Evolutionary conservation across 2,113 vertebrate genomes (phyloP), one percentile per base, ranked within the genome.

Genomic region (Ellobius talpinus): DNA sequence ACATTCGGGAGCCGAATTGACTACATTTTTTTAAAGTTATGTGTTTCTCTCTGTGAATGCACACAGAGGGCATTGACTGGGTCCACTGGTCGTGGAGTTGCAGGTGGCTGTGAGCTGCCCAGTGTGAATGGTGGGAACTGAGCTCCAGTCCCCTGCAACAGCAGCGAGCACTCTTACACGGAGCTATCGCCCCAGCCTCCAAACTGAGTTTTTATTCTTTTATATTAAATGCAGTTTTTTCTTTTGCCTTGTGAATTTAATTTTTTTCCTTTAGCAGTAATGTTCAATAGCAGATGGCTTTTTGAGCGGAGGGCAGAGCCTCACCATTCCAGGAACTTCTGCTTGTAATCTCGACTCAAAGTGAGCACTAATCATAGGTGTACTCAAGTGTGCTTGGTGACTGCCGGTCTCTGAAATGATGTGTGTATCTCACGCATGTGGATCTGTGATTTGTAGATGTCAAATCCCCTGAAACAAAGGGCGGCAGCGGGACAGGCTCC

Each of bases 1-100:
- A 86, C 47, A 95, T 91, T 95, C 31, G 86, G 78, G 72, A 94
- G 42, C 81, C 74, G 92, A 92, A 93, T n/a, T 91, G 52, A 96
- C 89, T 87, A 16, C 13, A 11, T 17, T 63, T 63, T 39, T 39
- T 65, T 31, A 19, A 66, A 47, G 24, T 47, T 70, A 50, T n/a
- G 12, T 87, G 33, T n/a, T 24, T 52, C 33, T 72, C 19, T 70
- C 13, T 52, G 3, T 70, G 31, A 10, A n/a, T 3, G 21, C 10
- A 52, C 47, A 70, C 33, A 86, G 29, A 47, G 16, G 61, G 42
- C 39, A 45, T 7, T 36, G 84, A 45, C 13, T 36, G 84, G 84
- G 17, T 47, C 17, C 31, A 6, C 63, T 47, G 63, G 42, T 23
- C 23, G 2, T 47, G 29, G 29, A 68, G 31, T 2, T 86, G 12